Conservation (phyloP, 2,113 vertebrate species). For the Seriola dumerili region DNA sequence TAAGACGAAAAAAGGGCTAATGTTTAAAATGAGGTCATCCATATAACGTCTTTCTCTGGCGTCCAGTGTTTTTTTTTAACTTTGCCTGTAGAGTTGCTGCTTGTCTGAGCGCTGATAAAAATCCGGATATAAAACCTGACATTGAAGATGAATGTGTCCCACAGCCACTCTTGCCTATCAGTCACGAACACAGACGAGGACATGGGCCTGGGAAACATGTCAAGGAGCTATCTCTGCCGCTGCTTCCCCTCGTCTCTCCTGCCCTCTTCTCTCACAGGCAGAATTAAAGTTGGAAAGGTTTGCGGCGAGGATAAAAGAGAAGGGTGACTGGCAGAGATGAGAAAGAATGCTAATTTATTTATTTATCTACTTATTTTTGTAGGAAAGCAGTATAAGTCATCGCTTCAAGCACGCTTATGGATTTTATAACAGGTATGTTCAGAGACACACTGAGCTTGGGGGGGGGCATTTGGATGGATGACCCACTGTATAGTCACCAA, state of each 20-base stretch:
- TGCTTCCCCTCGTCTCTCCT: not conserved
- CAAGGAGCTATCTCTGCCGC: slow-evolving; percentile 51
- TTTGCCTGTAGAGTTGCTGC: slow-evolving; percentile 50
- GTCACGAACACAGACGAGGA: slow-evolving; percentile 52
- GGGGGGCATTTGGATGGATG: slow-evolving; percentile 3
- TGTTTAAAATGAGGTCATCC: slow-evolving; percentile 70
- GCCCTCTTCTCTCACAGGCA: slow-evolving; percentile 44
- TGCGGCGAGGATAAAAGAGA: slow-evolving; percentile 40
- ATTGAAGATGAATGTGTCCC: slow-evolving; percentile 74
- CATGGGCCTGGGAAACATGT: slow-evolving; percentile 59
- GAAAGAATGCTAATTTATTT: slow-evolving; percentile 23
- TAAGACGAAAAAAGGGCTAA: slow-evolving; percentile 35
- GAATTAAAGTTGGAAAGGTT: slow-evolving; percentile 50
- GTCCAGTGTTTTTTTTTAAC: slow-evolving; percentile 34
- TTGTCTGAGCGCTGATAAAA: slow-evolving; percentile 72
- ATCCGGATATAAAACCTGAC: slow-evolving; percentile 70
- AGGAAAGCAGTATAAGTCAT: not conserved
- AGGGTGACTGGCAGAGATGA: slow-evolving; percentile 31
- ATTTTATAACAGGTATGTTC: slow-evolving; percentile 14
- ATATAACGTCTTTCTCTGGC: slow-evolving; percentile 37
- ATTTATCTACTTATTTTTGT: not conserved
- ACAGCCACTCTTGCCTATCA: slow-evolving; percentile 63
- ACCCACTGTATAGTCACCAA: not conserved
- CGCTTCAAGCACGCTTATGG: not conserved
- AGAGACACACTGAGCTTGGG: not conserved